These are phyloP conservation scores for Hippolais icterina DNA, from an alignment of 2,113 vertebrate species.

Conservation along the genomic window DNA sequence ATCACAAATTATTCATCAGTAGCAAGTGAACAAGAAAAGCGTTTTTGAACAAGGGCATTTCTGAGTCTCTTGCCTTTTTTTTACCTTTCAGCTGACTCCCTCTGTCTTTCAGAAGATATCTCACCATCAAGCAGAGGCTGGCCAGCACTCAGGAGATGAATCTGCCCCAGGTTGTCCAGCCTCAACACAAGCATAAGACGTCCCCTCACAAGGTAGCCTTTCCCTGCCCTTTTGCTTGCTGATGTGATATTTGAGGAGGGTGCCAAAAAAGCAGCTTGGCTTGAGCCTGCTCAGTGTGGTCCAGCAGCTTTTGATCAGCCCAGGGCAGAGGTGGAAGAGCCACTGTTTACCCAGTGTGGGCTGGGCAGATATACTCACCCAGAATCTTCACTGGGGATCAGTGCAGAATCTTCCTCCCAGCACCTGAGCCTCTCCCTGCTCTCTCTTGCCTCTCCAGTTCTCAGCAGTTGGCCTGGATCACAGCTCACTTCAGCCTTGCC, in stretches of 20 bases:
- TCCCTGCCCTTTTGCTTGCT: background rate
- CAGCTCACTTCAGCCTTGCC: constrained; percentile 83
- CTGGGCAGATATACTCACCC: background rate
- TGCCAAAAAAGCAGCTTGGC: background rate
- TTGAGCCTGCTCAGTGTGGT: background rate
- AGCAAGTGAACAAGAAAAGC: constrained; percentile 5
- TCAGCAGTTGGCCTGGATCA: constrained; percentile 75
- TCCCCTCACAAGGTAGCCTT: constrained; percentile 82
- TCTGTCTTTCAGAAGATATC: constrained; percentile 84
- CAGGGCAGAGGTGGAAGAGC: background rate
- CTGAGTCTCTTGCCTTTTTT: background rate
- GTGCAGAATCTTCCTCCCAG: background rate
- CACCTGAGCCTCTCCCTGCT: background rate
- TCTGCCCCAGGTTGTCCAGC: constrained; percentile 76
- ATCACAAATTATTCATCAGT: constrained; percentile 59
- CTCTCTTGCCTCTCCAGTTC: constrained; percentile 66
- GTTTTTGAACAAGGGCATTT: background rate
- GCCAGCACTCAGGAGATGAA: constrained; percentile 61
- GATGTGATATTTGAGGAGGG: background rate
- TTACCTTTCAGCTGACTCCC: constrained; percentile 75
- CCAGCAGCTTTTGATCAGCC: background rate
- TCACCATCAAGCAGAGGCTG: constrained; percentile 79
- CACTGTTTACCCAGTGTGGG: background rate
- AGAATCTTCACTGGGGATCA: background rate
- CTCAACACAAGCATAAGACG: constrained; percentile 74